Evolutionary conservation across 2,797 vertebrate species (phyloP), one percentile per base, ranked within the genome.

Genomic region (Falco berigora): DNA sequence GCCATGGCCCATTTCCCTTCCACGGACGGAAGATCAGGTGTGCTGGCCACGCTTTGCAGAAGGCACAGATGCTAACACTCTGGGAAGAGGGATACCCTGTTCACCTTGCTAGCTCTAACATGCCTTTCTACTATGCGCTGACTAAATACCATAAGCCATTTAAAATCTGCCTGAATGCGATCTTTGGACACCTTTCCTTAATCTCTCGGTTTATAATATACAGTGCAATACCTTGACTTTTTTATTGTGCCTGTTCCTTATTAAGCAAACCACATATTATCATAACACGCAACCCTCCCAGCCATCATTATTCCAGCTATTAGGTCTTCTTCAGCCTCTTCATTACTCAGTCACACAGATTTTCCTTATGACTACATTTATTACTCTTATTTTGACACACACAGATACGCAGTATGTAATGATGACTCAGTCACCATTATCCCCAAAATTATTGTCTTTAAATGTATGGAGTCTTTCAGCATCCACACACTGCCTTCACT

Each of bases 391-490:
- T 93, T 96, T 93, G 86, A 86, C 62, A 92, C 62, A 77, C 55
- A 73, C 13, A 86, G 47, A 68, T 74, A 42, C 0, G 2, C 52
- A 64, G 34, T 95, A 76, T 89, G 34, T 74, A 84, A 76, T n/a
- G 80, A 88, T 96, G 96, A 95, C 83, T 96, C 90, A 95, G 72
- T 81, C n/a, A 1, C 81, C 50, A 85, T 93, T 95, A 95, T 56
- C 61, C 50, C 40, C 27, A 17, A 85, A 92, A 87, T 56, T 0
- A 72, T 47, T 82, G 78, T 53, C 88, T 95, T 95, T 75, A 93
- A 89, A 80, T 77, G 68, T 40, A 66, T 52, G 42, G 77, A 94
- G 83, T 77, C 56, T 96, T 97, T 78, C 81, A 86, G 61, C 32
- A 75, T 47, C 53, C 47, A 21, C 50, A 74, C 24, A 69, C 68